Conservation (phyloP, 2,888 invertebrate genomes). For the Synergus umbraculus region DNA sequence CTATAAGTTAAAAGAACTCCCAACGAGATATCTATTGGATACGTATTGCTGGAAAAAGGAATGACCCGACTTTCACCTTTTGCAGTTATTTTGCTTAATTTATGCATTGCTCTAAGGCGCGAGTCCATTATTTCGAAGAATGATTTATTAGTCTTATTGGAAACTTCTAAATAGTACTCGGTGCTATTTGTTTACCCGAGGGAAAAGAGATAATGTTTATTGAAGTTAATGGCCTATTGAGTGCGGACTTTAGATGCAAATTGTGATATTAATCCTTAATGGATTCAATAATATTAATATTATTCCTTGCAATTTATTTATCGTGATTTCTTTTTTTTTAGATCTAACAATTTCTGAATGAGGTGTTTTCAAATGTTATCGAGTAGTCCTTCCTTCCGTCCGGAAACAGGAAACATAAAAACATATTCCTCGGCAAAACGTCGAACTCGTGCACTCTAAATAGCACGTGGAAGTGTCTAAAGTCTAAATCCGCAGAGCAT, state of each 20-base stretch:
- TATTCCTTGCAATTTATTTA: neutral
- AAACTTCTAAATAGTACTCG: neutral
- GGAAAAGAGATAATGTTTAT: slow-evolving; percentile 9
- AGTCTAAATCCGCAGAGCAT: slow-evolving; percentile 30
- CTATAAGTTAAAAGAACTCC: neutral
- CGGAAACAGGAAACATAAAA: slow-evolving; percentile 32
- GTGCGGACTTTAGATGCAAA: slow-evolving; percentile 1
- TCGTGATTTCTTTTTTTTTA: neutral
- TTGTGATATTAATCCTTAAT: neutral
- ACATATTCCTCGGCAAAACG: slow-evolving; percentile 13
- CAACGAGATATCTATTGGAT: slow-evolving; percentile 14
- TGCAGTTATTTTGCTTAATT: slow-evolving; percentile 29
- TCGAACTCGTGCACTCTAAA: slow-evolving; percentile 23
- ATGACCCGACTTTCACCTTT: slow-evolving; percentile 23
- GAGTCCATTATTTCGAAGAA: slow-evolving; percentile 9
- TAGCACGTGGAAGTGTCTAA: slow-evolving; percentile 38
- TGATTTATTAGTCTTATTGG: slow-evolving; percentile 22
- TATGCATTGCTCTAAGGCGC: slow-evolving; percentile 18
- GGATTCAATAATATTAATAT: neutral
- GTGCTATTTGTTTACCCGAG: slow-evolving; percentile 15
- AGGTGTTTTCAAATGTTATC: neutral
- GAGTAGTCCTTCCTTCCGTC: slow-evolving; percentile 2
- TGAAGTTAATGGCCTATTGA: neutral
- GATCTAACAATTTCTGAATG: neutral
- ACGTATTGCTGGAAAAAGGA: slow-evolving; percentile 19